phyloP scores from a whole-genome alignment of 1,140 invertebrate genomes.

The Penaeus chinensis region DNA sequence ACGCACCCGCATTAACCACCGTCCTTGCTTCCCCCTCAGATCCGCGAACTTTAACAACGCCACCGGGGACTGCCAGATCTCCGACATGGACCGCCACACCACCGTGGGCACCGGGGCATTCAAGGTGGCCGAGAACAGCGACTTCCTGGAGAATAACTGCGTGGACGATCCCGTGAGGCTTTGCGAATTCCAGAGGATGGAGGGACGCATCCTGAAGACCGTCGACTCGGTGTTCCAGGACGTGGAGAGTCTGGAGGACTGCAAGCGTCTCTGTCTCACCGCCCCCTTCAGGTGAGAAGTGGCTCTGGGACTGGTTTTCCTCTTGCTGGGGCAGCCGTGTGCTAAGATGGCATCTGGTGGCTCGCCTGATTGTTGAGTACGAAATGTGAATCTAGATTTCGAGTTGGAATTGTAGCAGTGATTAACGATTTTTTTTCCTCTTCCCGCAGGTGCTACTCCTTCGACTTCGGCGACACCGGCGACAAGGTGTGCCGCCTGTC shows the following conservation, averaged over 20 bases:
- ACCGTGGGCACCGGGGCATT: constrained; percentile 65
- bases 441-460: constrained; percentile 71
- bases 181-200: constrained; percentile 71
- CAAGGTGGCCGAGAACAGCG: constrained; percentile 50
- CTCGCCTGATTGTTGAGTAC: too few species aligned
- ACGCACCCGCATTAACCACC: neutral
- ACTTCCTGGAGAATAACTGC: constrained; percentile 70
- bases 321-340: too few species aligned
- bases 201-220: constrained; percentile 71
- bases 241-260: constrained; percentile 68
- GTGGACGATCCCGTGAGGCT: constrained; percentile 70
- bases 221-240: constrained; percentile 71
- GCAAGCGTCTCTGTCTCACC: constrained; percentile 70
- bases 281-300: constrained; percentile 65
- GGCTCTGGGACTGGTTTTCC: too few species aligned
- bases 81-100: constrained; percentile 71
- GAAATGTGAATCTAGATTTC: too few species aligned
- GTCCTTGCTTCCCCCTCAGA: constrained; percentile 63
- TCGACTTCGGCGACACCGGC: constrained; percentile 71
- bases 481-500: constrained; percentile 71
- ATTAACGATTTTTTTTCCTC: neutral
- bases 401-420: too few species aligned
- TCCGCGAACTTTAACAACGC: constrained; percentile 70
- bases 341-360: too few species aligned
- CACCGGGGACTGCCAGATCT: constrained; percentile 69